A percentile compares a stretch with the other conserved stretches of the same genome.
These are phyloP conservation scores for Gorsachius goisagi DNA, from an alignment of 2,113 vertebrate genomes.

Conservation along the genomic window DNA sequence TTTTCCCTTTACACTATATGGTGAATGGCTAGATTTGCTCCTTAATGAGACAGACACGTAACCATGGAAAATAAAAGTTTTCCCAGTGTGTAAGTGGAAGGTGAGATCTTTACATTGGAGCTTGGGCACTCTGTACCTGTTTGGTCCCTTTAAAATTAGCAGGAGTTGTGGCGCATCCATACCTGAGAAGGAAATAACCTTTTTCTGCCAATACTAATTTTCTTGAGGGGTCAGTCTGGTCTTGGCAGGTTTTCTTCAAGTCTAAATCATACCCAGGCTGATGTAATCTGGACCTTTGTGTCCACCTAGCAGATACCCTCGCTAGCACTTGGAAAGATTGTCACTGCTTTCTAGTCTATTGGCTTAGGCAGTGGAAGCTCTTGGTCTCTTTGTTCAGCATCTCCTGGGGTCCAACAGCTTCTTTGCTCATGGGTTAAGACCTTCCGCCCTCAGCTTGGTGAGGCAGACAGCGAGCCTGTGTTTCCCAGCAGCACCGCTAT, in stretches of 20 bases:
- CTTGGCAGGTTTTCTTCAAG: background rate
- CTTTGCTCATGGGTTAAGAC: background rate
- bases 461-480: background rate
- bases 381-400: background rate
- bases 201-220: background rate
- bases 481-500: background rate
- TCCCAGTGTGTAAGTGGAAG: background rate
- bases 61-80: background rate
- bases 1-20: background rate
- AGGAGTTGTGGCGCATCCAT: background rate
- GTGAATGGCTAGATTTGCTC: background rate
- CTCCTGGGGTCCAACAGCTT: background rate
- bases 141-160: background rate
- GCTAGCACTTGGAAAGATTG: background rate
- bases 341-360: background rate
- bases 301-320: background rate
- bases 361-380: background rate
- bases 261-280: background rate
- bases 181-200: background rate
- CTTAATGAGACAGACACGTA: background rate
- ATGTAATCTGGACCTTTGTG: background rate
- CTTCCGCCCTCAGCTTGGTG: accelerated
- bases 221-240: background rate
- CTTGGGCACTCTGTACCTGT: background rate
- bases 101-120: background rate